Evolutionary conservation across 2,888 invertebrate species (phyloP), one percentile per base, ranked within the genome.

Genomic region (Drosophila birchii): DNA sequence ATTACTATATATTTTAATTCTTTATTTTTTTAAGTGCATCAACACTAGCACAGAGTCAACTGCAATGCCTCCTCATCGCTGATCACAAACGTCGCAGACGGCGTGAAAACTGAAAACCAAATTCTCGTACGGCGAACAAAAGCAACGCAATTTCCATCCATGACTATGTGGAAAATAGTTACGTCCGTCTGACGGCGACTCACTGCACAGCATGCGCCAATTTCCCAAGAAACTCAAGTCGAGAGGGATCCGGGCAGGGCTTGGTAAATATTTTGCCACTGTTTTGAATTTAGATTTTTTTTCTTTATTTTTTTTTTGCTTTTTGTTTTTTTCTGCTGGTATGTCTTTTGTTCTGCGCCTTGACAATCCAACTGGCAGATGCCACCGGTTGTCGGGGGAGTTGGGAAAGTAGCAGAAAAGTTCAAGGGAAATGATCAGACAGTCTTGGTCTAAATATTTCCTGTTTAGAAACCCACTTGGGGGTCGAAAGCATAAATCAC

Each of bases 201-300:
- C 86, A 87, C 86, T 87, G 86, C 86, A 87, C 86, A 86, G 86
- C 86, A 87, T 89, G 86, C 89, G 88, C 86, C 86, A 89, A 89
- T 86, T 86, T 86, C 86, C 76, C 73, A 78, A 73, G 86, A 86
- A 86, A 87, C 78, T 75, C 82, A 81, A 81, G 78, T 86, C 75
- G 85, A 54, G 39, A 54, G 53, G 51, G 38, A 57, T 38, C 76
- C 72, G 83, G 76, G 81, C 74, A 84, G 83, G 88, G 80, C 78
- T 76, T 70, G 82, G 88, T 87, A 88, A 84, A 87, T 80, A 86
- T 84, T 78, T 84, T 84, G 84, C 84, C 88, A 84, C 84, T 80
- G 84, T 88, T 84, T 86, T 72, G 54, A 58, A 61, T 75, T 80
- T 68, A 41, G 66, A 72, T 45, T 66, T 83, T 49, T 68, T 49